A percentile compares a stretch with the other conserved stretches of the same genome.
phyloP scores from a whole-genome alignment of 2,113 vertebrate species.

The Bufo gargarizans region DNA sequence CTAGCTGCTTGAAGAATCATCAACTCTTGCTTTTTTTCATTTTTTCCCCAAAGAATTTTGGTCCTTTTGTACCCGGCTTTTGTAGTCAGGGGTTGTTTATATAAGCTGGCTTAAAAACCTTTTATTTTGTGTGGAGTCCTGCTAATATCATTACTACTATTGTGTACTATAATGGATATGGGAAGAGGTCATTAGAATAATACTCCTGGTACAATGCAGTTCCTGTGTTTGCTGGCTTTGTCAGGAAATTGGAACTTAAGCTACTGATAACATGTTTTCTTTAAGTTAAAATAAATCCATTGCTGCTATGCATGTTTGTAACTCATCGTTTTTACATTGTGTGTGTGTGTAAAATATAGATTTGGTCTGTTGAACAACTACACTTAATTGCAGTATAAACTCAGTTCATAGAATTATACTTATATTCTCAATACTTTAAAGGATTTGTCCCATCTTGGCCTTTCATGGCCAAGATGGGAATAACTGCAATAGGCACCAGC shows the following conservation, averaged over 20 bases:
- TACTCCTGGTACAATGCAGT: not conserved
- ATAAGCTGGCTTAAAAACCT: not conserved
- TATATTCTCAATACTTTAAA: too few species aligned
- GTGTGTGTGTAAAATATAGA: not conserved
- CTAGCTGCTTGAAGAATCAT: not conserved
- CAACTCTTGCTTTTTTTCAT: not conserved
- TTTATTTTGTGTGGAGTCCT: not conserved
- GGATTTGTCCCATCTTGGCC: too few species aligned
- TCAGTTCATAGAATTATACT: too few species aligned
- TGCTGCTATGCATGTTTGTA: not conserved
- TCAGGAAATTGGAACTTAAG: constrained; percentile 16
- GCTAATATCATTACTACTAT: constrained; percentile 18
- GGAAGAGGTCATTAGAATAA: constrained; percentile 20
- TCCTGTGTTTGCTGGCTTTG: not conserved
- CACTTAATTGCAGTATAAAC: too few species aligned
- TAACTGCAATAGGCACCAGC: too few species aligned
- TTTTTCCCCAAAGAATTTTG: not conserved
- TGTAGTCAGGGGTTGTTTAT: not conserved
- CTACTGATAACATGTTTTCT: constrained; percentile 9
- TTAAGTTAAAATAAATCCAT: not conserved
- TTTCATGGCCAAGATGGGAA: too few species aligned
- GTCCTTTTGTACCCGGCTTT: too few species aligned
- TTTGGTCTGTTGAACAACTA: not conserved
- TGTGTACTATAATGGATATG: constrained; percentile 19
- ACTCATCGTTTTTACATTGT: not conserved